Conservation (phyloP, 2,797 vertebrate genomes). For the Mormyrops attenuatus region DNA sequence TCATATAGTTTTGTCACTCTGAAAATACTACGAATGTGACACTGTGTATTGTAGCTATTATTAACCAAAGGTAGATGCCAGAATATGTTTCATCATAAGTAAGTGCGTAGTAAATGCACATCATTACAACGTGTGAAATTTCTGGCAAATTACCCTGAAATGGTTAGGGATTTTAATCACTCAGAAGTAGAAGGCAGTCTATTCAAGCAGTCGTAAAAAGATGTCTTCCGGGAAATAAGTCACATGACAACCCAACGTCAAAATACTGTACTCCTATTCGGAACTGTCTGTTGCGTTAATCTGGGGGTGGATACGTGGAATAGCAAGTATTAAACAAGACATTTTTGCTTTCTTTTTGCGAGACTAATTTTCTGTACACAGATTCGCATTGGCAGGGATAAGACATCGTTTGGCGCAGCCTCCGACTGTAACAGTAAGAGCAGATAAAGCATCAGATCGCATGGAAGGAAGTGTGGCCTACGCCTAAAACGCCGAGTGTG, state of each 20-base stretch:
- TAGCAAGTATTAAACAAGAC: conserved; percentile 4
- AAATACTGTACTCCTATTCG: conserved; percentile 5
- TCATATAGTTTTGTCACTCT: neutral
- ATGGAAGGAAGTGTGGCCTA: conserved; percentile 24
- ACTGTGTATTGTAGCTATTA: neutral
- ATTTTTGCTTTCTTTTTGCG: conserved; percentile 10
- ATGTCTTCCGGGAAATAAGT: conserved; percentile 20
- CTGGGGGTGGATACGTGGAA: conserved; percentile 14
- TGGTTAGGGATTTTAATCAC: neutral
- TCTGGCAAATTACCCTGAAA: neutral
- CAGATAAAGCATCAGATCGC: neutral
- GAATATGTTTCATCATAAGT: neutral
- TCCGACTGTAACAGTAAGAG: neutral
- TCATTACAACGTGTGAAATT: neutral
- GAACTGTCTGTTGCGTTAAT: conserved; percentile 10
- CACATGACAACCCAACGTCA: conserved; percentile 4
- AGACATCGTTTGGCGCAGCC: neutral
- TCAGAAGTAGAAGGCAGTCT: neutral
- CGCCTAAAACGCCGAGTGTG: neutral
- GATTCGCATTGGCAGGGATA: neutral
- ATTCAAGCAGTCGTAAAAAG: neutral
- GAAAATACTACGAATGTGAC: neutral
- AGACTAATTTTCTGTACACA: neutral
- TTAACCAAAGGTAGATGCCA: neutral
- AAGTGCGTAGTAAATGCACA: neutral